Evolutionary conservation across 2,113 vertebrate species (phyloP), one percentile per base, ranked within the genome.

Genomic region (Cyphomyrus plagiostoma): DNA sequence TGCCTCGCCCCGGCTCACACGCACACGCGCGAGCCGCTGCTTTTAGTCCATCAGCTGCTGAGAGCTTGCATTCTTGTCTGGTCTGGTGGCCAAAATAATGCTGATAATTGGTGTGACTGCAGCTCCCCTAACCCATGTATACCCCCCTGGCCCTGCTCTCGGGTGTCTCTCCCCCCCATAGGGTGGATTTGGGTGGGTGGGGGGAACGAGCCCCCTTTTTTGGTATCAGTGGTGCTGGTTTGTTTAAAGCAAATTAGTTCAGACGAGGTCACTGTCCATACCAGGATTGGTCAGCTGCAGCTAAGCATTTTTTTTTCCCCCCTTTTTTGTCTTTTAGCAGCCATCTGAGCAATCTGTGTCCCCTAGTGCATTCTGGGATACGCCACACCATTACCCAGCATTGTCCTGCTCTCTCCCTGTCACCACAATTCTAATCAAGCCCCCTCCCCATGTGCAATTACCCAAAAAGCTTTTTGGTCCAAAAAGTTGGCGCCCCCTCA

Each of bases 11-110:
- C 0, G 39, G 42, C 86, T 26, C 53, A 84, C 30, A 39, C 74
- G 7, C 77, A 21, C 77, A 8, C 19, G 46, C 21, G 17, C 9
- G 1, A 13, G 13, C 3, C 4, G 1, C 46, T 23, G n/a, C 84
- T 87, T 87, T 87, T 87, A 87, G 49, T 56, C 50, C 49, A 52
- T 86, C 92, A 92, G 93, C 95, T 94, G 89, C 92, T 94, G 92
- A 92, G 85, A 87, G 19, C 91, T 58, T 45, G 92, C 95, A 92
- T 94, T 95, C 94, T 93, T 77, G 92, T 66, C 87, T 88, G 80
- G 91, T 92, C 91, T 93, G 90, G 91, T 92, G 91, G 21, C 92
- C 92, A 93, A 94, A 95, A 94, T 94, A 95, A 92, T 1, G 62
- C 66, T 2, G 4, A 92, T 90, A 90, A 83, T 91, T 89, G 90